Evolutionary conservation across 35 echinoderm and acorn worm genomes (phyloP).

Genomic region (Apostichopus japonicus): DNA sequence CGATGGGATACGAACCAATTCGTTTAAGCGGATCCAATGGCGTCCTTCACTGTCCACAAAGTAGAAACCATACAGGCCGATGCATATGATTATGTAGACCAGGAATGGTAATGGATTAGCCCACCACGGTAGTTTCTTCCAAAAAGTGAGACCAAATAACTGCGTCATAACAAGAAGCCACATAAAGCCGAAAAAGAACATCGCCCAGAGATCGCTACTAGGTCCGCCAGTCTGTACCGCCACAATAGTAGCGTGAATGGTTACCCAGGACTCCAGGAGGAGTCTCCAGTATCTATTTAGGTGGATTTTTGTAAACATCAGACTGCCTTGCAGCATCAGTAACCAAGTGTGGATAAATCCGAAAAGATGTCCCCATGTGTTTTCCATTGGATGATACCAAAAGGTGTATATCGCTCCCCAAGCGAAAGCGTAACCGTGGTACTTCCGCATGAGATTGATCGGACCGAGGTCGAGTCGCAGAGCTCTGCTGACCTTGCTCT

Average conservation of each 20-base stretch:
- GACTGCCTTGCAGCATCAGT: slow-evolving; percentile 89
- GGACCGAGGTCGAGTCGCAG: slow-evolving; percentile 72
- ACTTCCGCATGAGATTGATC: slow-evolving; percentile 74
- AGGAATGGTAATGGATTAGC: slow-evolving; percentile 55
- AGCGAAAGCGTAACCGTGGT: slow-evolving; percentile 91
- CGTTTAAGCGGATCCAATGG: slow-evolving; percentile 73
- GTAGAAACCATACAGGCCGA: slow-evolving; percentile 66
- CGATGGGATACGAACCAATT: slow-evolving; percentile 76
- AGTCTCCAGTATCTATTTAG: slow-evolving; percentile 91
- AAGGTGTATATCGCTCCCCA: slow-evolving; percentile 95
- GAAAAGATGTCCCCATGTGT: slow-evolving; percentile 81
- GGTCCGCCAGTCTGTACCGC: slow-evolving; percentile 86
- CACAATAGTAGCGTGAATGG: slow-evolving; percentile 77
- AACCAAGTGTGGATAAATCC: slow-evolving; percentile 89
- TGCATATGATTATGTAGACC: slow-evolving; percentile 39
- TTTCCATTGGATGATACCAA: slow-evolving; percentile 99
- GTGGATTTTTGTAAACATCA: slow-evolving; percentile 89
- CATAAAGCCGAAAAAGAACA: slow-evolving; percentile 93
- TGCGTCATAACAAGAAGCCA: slow-evolving; percentile 86
- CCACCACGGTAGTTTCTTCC: slow-evolving; percentile 77
- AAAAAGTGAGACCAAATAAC: slow-evolving; percentile 77
- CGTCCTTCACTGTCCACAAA: slow-evolving; percentile 63
- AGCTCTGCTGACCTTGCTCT: slow-evolving; percentile 60
- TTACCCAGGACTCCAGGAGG: slow-evolving; percentile 78
- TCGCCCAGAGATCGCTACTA: slow-evolving; percentile 69